Percentiles rank a stretch among this genome's conserved stretches.
Conservation (phyloP, 2,797 vertebrate species). For the Merluccius polli region DNA sequence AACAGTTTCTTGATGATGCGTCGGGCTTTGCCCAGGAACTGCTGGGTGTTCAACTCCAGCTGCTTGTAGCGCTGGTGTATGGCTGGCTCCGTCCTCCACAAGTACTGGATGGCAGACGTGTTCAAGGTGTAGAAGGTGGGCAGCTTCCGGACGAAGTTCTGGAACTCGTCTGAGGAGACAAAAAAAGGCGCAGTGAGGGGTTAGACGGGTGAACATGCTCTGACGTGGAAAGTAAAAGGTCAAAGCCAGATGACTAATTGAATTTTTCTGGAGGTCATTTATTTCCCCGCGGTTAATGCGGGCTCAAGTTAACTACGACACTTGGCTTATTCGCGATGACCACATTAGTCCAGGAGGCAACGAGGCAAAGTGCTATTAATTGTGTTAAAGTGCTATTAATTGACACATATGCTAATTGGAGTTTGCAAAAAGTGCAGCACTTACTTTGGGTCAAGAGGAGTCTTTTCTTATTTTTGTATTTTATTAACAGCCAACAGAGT, state of each 20-base stretch:
- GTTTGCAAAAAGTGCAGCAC: conserved; percentile 37
- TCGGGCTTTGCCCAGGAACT: conserved; percentile 86
- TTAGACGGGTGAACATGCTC: neutral
- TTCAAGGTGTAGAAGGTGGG: conserved; percentile 93
- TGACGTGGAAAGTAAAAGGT: neutral
- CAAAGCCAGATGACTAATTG: conserved; percentile 7
- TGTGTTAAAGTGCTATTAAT: conserved; percentile 9
- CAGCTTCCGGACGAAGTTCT: conserved; percentile 91
- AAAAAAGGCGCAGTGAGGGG: conserved; percentile 19
- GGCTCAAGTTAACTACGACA: conserved; percentile 20
- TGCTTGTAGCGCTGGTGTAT: conserved; percentile 89
- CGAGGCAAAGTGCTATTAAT: conserved; percentile 32
- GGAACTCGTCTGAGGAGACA: conserved; percentile 87
- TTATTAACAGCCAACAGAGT: conserved; percentile 37
- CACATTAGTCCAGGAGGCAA: conserved; percentile 19
- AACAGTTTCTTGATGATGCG: conserved; percentile 91
- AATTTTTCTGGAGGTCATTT: neutral
- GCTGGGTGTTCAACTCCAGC: conserved; percentile 84
- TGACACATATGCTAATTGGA: conserved; percentile 37
- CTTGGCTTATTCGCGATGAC: conserved; percentile 10
- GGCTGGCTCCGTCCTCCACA: conserved; percentile 90
- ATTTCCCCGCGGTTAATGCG: conserved; percentile 19
- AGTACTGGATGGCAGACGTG: conserved; percentile 87
- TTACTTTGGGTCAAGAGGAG: conserved; percentile 30
- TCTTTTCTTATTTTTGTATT: conserved; percentile 7